Base-by-base conservation (phyloP, 2,797 vertebrate species). In the Miichthys miiuy region DNA sequence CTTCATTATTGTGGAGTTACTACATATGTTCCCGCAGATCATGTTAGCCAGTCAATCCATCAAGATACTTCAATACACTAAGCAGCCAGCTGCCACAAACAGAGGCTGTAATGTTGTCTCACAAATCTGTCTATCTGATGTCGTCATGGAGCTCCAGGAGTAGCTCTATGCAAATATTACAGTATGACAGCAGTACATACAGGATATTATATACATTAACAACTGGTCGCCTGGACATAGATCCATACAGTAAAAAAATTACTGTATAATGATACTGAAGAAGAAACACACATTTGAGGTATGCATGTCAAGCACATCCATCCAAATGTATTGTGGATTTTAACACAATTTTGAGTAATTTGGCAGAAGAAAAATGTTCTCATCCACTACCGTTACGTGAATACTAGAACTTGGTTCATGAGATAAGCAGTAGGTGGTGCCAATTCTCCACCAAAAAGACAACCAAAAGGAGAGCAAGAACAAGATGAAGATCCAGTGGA, bases 41-140 rank as follows among this genome's bases (percentile, higher is more conserved):
- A 58, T 0, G 30, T 80, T 77, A 80, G 62, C 20, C 46, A 54
- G 56, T 73, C 74, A 52, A 75, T 87, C 80, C 78, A 76, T 89
- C 84, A 72, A 38, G 64, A 63, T 1, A 2, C 23, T 0, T 20
- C 16, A 13, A 46, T 12, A 20, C 7, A 38, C 6, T 0, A 4
- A 44, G 17, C 27, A 42, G 56, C 16, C 64, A 48, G 75, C 27
- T 44, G 64, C 16, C 17, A 18, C 72, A 47, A 2, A 6, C 44
- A 16, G 11, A 61, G 44, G 8, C 7, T 38, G 27, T 12, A 27
- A 21, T 12, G 34, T 17, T 9, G 11, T 50, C 68, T 46, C 41
- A 55, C 41, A 61, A 20, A 57, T 42, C 10, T 44, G 3, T 23
- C 30, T 6, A 9, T 51, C 4, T 44, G 7, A 38, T 1, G 1